Base-by-base conservation (phyloP, 2,797 vertebrate species). In the Orientallactaga sibirica region DNA sequence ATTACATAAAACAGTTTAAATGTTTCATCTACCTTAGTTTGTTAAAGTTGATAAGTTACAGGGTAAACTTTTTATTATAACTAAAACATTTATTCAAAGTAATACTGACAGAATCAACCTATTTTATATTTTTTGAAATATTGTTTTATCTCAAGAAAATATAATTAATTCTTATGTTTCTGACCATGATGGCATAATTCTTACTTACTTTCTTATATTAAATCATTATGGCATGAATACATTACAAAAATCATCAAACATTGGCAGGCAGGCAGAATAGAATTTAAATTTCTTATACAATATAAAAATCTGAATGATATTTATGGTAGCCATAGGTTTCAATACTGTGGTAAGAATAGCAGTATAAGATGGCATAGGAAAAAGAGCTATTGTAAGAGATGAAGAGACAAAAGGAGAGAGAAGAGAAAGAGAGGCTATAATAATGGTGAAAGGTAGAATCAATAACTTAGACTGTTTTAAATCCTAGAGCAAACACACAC, bases 111-210 rank as follows among this genome's bases (percentile, higher is more conserved):
- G 3, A 19, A 61, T n/a, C 29, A 41, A 80, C 52, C 52, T 67
- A 37, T 27, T 73, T 88, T 87, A 77, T 12, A 18, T 22, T 93
- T 93, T 88, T 62, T 62, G 11, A 55, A 75, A 52, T 48, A 8
- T 73, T 68, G 58, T 88, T 79, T 37, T 61, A 67, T 48, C 33
- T 20, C 48, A 67, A 92, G 61, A 74, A 68, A n/a, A 81, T 41
- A 55, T 41, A 24, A 33, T 80, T 64, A 70, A 8, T 43, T 33
- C 2, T 68, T 88, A 43, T 74, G 37, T 11, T 87, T 93, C 83
- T 67, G 19, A 62, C 55, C 48, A 61, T 73, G 9, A 84, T 93
- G 29, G 2, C 75, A 10, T 67, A 48, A 52, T 27, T 58, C 22
- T 20, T 19, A 62, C 1, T 58, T 61, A 3, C 9, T 24, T 2